phyloP scores from a whole-genome alignment of 2,888 invertebrate genomes.

The Melinaea menophilus region DNA sequence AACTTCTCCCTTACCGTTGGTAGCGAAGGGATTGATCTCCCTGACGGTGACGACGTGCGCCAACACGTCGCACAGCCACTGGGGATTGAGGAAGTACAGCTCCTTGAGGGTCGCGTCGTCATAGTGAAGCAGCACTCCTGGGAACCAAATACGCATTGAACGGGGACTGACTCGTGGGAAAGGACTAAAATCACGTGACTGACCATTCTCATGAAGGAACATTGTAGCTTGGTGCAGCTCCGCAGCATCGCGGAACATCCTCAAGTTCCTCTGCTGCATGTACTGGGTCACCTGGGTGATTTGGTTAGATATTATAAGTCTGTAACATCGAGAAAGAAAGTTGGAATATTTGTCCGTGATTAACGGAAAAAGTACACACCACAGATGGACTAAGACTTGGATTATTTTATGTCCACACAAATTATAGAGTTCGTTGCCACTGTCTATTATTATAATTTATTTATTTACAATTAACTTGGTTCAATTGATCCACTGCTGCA shows the following conservation, averaged over 20 bases:
- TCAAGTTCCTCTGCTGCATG: constrained; percentile 83
- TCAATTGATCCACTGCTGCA: too few relatives aligned
- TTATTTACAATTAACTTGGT: too few relatives aligned
- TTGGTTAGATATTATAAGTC: not conserved
- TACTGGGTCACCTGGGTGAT: constrained; percentile 72
- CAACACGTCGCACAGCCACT: constrained; percentile 98
- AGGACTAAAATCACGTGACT: constrained; percentile 11
- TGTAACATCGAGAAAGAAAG: too few relatives aligned
- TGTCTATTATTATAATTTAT: too few relatives aligned
- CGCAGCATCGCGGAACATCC: constrained; percentile 90
- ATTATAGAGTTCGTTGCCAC: too few relatives aligned
- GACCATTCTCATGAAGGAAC: constrained; percentile 98
- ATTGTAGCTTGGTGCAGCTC: constrained; percentile 97
- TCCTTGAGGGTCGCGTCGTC: constrained; percentile 96
- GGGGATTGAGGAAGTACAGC: constrained; percentile 97
- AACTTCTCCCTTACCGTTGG: constrained; percentile 78
- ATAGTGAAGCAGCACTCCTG: constrained; percentile 94
- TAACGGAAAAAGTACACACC: too few relatives aligned
- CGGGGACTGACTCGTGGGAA: not conserved
- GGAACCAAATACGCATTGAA: not conserved
- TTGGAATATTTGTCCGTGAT: too few relatives aligned
- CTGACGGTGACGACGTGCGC: constrained; percentile 97
- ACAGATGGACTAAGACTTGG: too few relatives aligned
- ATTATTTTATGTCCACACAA: too few relatives aligned
- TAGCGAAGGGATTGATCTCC: constrained; percentile 97